A percentile compares a stretch with the other conserved stretches of the same genome.
These are phyloP conservation scores for Sceloporus undulatus DNA, from an alignment of 2,113 vertebrate species.

Conservation along the genomic window DNA sequence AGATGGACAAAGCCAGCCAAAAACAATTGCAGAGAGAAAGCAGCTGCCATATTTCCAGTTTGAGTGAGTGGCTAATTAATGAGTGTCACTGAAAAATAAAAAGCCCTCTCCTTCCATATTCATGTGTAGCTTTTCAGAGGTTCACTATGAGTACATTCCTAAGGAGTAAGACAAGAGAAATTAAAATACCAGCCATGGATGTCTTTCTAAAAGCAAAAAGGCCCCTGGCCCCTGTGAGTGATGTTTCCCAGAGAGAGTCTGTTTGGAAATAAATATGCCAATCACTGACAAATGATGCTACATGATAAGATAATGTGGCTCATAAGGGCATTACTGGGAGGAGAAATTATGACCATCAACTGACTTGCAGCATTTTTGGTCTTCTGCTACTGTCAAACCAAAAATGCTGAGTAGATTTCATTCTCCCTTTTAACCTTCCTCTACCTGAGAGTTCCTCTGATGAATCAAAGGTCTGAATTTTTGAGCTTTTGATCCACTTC, in stretches of 20 bases:
- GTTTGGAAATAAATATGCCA: constrained; percentile 5
- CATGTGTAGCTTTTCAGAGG: constrained; percentile 39
- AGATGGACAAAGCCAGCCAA: constrained; percentile 44
- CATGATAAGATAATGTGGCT: not conserved
- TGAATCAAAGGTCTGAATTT: not conserved
- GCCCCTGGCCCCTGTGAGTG: no score
- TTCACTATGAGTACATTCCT: constrained; percentile 36
- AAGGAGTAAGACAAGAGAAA: constrained; percentile 41
- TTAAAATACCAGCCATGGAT: constrained; percentile 36
- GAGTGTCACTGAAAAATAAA: constrained; percentile 55
- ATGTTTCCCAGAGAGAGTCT: no score
- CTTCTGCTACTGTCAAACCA: no score
- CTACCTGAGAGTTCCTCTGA: not conserved
- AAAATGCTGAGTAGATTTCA: not conserved
- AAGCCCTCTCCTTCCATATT: constrained; percentile 42
- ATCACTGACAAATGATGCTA: not conserved
- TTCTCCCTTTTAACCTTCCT: not conserved
- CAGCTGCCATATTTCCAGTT: constrained; percentile 49
- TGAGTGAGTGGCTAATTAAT: constrained; percentile 33
- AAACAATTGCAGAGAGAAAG: constrained; percentile 39
- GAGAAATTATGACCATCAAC: not conserved
- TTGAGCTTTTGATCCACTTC: no score
- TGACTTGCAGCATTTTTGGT: no score
- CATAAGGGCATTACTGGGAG: not conserved
- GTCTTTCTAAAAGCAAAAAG: constrained; percentile 6